Conservation (phyloP, 1,140 invertebrate species). For the Drosophila bocqueti region DNA sequence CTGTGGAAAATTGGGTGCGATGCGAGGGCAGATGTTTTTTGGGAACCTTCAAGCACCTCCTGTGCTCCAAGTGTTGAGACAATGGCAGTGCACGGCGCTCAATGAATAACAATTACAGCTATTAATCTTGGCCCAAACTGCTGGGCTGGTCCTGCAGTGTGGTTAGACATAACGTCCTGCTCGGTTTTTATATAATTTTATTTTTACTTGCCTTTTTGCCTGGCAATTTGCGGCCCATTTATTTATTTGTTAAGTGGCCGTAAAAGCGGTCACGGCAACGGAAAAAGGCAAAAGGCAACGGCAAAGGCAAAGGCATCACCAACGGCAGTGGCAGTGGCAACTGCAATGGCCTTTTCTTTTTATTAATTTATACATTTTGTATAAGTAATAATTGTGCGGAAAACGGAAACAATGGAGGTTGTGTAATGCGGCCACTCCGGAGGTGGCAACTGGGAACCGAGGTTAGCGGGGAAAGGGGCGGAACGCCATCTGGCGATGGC, state of each 20-base stretch:
- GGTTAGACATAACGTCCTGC: constrained; percentile 56
- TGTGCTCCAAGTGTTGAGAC: constrained; percentile 74
- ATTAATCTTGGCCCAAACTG: constrained; percentile 77
- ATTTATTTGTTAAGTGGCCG: constrained; percentile 83
- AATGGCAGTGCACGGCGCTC: constrained; percentile 79
- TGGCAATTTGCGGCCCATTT: constrained; percentile 77
- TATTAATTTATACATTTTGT: constrained; percentile 81
- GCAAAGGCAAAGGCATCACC: constrained; percentile 30
- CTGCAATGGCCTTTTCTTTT: constrained; percentile 53
- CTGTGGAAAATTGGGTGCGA: constrained; percentile 26
- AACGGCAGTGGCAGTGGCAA: constrained; percentile 29
- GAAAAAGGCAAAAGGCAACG: constrained; percentile 35
- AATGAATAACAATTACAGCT: constrained; percentile 83
- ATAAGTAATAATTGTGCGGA: constrained; percentile 83
- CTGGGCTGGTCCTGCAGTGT: constrained; percentile 52
- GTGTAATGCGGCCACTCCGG: constrained; percentile 70
- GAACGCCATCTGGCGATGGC: constrained; percentile 43
- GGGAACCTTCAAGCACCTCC: constrained; percentile 1
- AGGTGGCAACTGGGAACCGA: constrained; percentile 41
- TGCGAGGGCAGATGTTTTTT: constrained; percentile 57
- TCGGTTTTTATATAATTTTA: constrained; percentile 12
- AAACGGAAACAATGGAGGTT: constrained; percentile 84
- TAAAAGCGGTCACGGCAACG: constrained; percentile 73
- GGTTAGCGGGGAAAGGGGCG: constrained; percentile 11
- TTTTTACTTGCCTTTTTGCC: constrained; percentile 43